phyloP scores from a whole-genome alignment of 2,113 vertebrate genomes.

The Pao palembangensis region DNA sequence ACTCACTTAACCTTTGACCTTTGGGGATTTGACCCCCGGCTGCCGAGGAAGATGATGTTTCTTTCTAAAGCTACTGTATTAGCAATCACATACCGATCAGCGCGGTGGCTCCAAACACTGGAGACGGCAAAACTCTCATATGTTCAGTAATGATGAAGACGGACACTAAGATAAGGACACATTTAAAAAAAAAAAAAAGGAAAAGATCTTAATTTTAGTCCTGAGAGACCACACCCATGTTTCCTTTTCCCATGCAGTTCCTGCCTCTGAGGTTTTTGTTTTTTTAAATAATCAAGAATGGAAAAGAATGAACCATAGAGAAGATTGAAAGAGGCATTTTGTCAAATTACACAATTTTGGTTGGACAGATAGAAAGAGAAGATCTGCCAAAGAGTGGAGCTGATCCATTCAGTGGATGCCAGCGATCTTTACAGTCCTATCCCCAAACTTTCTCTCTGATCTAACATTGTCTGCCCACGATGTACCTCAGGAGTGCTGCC shows the following conservation, averaged over 20 bases:
- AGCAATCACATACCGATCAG: slow-evolving; percentile 42
- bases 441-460: slow-evolving; percentile 38
- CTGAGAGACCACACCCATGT: slow-evolving; percentile 60
- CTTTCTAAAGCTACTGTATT: slow-evolving; percentile 42
- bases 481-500: slow-evolving; percentile 33
- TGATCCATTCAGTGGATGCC: slow-evolving; percentile 89
- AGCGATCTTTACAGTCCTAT: slow-evolving; percentile 73
- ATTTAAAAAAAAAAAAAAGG: slow-evolving; percentile 26
- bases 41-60: slow-evolving; percentile 43
- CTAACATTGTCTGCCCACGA: slow-evolving; percentile 43
- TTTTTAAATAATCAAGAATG: slow-evolving; percentile 46
- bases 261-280: slow-evolving; percentile 35
- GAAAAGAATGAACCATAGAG: slow-evolving; percentile 39
- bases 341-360: slow-evolving; percentile 47
- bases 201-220: slow-evolving; percentile 46
- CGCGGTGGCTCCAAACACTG: slow-evolving; percentile 42
- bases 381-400: slow-evolving; percentile 94
- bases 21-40: slow-evolving; percentile 32
- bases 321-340: slow-evolving; percentile 61
- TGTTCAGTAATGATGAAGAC: slow-evolving; percentile 65
- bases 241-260: slow-evolving; percentile 42
- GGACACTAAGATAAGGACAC: slow-evolving; percentile 52
- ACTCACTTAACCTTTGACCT: slow-evolving; percentile 36
- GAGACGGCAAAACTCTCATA: slow-evolving; percentile 47
- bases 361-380: slow-evolving; percentile 71